phyloP scores from a whole-genome alignment of 2,113 vertebrate species.

The Amphilophus citrinellus region DNA sequence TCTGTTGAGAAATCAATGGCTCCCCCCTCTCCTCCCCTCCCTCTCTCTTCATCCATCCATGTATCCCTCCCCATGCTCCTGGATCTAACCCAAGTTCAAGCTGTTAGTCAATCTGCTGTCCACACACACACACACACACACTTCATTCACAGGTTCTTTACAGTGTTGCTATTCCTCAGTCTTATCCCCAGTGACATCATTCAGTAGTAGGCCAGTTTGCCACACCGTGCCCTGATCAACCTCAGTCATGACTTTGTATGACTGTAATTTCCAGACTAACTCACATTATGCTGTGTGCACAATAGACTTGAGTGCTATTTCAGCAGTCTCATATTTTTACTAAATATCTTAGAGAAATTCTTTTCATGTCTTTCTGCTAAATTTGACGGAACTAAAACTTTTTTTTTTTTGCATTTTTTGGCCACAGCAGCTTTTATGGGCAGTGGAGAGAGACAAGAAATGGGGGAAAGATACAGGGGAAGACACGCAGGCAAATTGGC shows the following conservation, averaged over 20 bases:
- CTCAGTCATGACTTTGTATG: neutral
- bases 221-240: constrained; percentile 8
- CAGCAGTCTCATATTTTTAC: neutral
- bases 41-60: constrained; percentile 66
- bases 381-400: neutral
- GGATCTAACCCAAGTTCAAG: constrained; percentile 77
- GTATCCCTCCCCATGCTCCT: constrained; percentile 70
- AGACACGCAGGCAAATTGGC: no score
- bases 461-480: no score
- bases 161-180: constrained; percentile 37
- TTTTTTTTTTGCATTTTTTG: neutral
- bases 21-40: constrained; percentile 33
- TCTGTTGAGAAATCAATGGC: constrained; percentile 77
- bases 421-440: no score
- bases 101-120: constrained; percentile 80
- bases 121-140: constrained; percentile 19
- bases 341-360: neutral
- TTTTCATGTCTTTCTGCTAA: neutral
- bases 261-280: neutral
- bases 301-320: neutral
- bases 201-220: constrained; percentile 12
- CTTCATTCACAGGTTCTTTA: constrained; percentile 48
- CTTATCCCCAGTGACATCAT: constrained; percentile 29
- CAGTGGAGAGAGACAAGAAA: no score
- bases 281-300: neutral